Base-by-base conservation (phyloP, 2,113 vertebrate species). In the Tinamus guttatus region DNA sequence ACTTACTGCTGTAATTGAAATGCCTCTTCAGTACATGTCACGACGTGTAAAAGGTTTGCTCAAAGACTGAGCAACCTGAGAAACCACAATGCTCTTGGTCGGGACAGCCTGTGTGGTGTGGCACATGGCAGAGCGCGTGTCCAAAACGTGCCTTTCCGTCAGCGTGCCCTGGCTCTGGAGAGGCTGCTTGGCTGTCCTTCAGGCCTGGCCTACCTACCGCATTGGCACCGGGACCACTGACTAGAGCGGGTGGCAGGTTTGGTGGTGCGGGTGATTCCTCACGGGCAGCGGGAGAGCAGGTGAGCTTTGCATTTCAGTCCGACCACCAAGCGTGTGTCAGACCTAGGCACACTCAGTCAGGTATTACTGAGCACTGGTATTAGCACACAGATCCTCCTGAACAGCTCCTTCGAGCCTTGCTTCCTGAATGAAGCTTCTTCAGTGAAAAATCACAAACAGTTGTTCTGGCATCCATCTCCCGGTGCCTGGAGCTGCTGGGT, bases 121-220 rank as follows among this genome's bases (percentile, higher is more conserved):
- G 34, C 67, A 5, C 15, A 15, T 1, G 9, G 82, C 49, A 25
- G 25, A 2, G 4, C 21, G 40, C 63, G 15, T 47, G n/a, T 45
- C 21, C 2, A 21, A 20, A 0, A 0, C 6, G 4, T 75, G 9
- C 56, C 56, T 54, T 13, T 41, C 28, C 11, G 7, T 30, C 64
- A 20, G 30, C n/a, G 65, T 34, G 68, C 24, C 30, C 14, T 32
- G 43, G 38, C 47, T 43, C 11, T 60, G 10, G 28, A 16, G 34
- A 2, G 7, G 62, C 65, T 81, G 9, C 60, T 77, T 34, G 60
- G 8, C 41, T 40, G 51, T 79, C 36, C 45, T 34, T 78, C 38
- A 47, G 20, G 5, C 59, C 20, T 0, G 0, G 16, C 25, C 11
- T 5, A 16, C 1, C 0, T 45, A 18, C 59, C 73, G 73, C 47